Base-by-base conservation (phyloP, 1,140 invertebrate species). In the Ceratina japonica region DNA sequence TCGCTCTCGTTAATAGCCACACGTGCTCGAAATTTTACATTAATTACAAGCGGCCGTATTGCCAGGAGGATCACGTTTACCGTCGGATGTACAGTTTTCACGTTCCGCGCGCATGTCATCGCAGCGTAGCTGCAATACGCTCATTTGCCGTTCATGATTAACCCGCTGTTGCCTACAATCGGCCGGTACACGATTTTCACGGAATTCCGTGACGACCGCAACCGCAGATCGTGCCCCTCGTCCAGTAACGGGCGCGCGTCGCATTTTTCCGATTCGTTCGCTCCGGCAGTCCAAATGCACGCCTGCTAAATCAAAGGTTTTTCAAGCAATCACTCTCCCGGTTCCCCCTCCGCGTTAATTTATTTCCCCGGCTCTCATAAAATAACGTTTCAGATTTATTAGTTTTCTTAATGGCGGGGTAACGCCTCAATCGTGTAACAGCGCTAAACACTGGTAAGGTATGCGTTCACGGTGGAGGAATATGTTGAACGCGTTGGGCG, bases 121-220 rank as follows among this genome's bases (percentile, higher is more conserved):
- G 37, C 31, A 20, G 37, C 20, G 12, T 22, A 31, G 16, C 24
- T 15, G 58, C 65, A 31, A 63, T 49, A 37, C 66, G 59, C 66
- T 72, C 75, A 72, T 78, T 78, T 64, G 75, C 63, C 68, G 58
- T 72, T 78, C 68, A 0, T 44, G 75, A 72, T 77, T 78, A 78
- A 72, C 68, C 31, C 31, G 49, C 20, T 12, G 51, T 44, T 44
- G 37, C 37, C 22, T 54, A 27, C 24, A 56, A 72, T 72, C 69
- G 66, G 65, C 18, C 24, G 68, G 24, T 58, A 58, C 63, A 62
- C 68, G 68, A 71, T 78, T 59, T 72, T 72, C 68, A 8, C 61
- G n/a, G 31, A 64, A 78, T 72, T 27, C 49, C 18, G 10, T 27
- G 22, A 64, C 68, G 20, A 63, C 66, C 58, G 31, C 37, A 52